Conservation (phyloP, 2,888 invertebrate species). For the Abscondita cerata region DNA sequence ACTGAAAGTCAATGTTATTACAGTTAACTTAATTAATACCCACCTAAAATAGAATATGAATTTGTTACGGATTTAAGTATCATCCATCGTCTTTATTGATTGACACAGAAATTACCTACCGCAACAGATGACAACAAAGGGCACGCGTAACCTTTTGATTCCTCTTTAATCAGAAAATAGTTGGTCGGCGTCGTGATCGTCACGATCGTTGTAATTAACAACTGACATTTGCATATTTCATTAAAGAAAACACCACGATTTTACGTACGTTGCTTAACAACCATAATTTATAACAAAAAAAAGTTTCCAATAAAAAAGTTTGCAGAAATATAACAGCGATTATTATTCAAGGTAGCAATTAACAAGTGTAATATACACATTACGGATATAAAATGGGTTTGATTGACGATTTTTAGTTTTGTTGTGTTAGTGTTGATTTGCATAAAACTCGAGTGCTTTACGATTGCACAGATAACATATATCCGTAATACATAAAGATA, state of each 20-base stretch:
- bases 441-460: constrained; percentile 28
- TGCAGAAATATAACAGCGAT: constrained; percentile 33
- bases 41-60: no score
- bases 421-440: constrained; percentile 18
- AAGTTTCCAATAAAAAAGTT: constrained; percentile 10
- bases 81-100: constrained; percentile 13
- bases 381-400: constrained; percentile 42
- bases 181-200: constrained; percentile 14
- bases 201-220: constrained; percentile 21
- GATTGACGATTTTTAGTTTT: constrained; percentile 38
- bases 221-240: constrained; percentile 19
- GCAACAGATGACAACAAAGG: constrained; percentile 18
- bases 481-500: constrained; percentile 13
- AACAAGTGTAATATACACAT: constrained; percentile 42
- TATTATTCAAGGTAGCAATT: constrained; percentile 41
- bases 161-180: constrained; percentile 5
- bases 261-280: constrained; percentile 11
- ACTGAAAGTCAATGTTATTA: no score
- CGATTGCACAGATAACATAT: constrained; percentile 19
- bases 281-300: constrained; percentile 7
- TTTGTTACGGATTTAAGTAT: background rate
- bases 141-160: constrained; percentile 22
- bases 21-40: no score
- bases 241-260: constrained; percentile 14
- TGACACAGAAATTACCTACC: constrained; percentile 21